Conservation (phyloP, 2,797 vertebrate genomes). For the Capromys pilorides region DNA sequence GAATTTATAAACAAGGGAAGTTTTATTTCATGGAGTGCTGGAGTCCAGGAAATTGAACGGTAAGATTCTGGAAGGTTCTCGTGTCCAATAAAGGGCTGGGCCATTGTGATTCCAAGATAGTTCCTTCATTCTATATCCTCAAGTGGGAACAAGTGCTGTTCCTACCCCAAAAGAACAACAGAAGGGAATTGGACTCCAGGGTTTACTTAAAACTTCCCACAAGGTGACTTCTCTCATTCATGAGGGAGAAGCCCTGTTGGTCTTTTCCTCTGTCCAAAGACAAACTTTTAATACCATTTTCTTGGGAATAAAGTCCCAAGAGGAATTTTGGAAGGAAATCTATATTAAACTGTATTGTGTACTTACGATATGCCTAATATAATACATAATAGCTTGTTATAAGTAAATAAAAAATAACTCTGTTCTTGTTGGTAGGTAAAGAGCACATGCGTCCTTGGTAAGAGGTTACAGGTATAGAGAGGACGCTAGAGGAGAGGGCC, state of each 20-base stretch:
- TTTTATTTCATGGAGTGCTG: background rate
- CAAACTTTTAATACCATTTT: background rate
- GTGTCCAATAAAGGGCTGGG: background rate
- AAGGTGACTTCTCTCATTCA: background rate
- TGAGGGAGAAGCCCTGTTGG: background rate
- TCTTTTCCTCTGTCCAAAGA: background rate
- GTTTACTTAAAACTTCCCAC: background rate
- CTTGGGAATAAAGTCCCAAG: background rate
- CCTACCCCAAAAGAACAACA: background rate
- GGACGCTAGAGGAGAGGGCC: background rate
- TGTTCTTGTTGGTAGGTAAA: background rate
- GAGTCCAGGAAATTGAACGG: background rate
- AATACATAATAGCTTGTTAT: background rate
- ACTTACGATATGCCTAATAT: background rate
- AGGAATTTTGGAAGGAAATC: background rate
- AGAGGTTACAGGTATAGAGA: background rate
- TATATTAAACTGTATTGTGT: background rate
- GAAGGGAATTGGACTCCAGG: background rate
- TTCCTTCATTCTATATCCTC: background rate
- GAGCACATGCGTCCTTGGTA: background rate
- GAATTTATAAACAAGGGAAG: background rate
- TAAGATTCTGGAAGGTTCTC: background rate
- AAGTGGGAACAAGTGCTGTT: background rate
- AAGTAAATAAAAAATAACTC: background rate
- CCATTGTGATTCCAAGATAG: background rate